Evolutionary conservation across 1,140 invertebrate genomes (phyloP), one percentile per base, ranked within the genome.

Genomic region (Reticulitermes speratus): DNA sequence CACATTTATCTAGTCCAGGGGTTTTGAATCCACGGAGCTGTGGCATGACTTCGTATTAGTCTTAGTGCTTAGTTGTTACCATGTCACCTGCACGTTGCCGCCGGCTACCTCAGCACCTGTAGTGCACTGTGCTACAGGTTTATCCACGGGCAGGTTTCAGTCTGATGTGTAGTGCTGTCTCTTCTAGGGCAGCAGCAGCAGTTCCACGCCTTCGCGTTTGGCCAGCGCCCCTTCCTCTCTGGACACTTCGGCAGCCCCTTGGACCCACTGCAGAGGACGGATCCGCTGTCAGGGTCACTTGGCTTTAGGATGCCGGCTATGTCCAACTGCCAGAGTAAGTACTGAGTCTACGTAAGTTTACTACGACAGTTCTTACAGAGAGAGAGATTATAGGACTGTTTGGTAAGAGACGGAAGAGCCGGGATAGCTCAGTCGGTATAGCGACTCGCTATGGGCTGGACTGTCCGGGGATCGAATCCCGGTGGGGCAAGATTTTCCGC

Each of bases 121-220:
- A 19, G n/a, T 16, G 81, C n/a, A n/a, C 16, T 3, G 30, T 19
- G 0, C 12, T n/a, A 44, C 81, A 6, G 84, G 38, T 38, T 38
- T 25, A 44, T 30, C 44, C 21, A 32, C 11, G 85, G 48, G 85
- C 85, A 86, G 85, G 75, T 82, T 59, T 86, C 83, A 86, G 86
- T 86, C 83, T 86, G 83, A 86, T 86, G 85, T 92, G 92, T 94
- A 96, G 95, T 96, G 94, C 93, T 96, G 91, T 96, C 95, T 92
- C 94, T 96, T 95, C 92, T 96, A 97, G 96, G 96, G 92, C 96
- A 97, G 92, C 96, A 97, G 91, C 96, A 97, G 91, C 96, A 97
- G 92, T 97, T 97, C 91, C 96, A 97, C 91, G 93, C 93, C 52
- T 97, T 97, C 91, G 96, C 96, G 87, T 96, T 97, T 90, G 96